These are phyloP conservation scores for Drosophila oshimai DNA, from an alignment of 1,140 invertebrate species.

Conservation along the genomic window DNA sequence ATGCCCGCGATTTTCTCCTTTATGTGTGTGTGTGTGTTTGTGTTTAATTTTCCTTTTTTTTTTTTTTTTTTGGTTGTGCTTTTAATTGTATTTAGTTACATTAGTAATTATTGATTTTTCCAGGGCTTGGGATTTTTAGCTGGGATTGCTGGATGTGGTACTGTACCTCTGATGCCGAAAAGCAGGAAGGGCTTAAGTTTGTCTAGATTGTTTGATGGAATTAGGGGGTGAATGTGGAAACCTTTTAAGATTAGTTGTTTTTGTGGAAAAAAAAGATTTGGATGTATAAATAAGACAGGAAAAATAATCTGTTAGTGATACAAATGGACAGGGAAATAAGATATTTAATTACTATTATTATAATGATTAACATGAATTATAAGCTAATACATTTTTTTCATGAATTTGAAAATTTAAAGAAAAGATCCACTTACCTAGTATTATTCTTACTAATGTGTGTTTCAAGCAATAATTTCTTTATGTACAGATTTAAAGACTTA, in stretches of 20 bases:
- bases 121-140: slow-evolving; percentile 3
- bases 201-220: not conserved
- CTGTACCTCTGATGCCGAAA: slow-evolving; percentile 7
- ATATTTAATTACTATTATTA: too few species aligned
- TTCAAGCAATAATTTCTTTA: too few species aligned
- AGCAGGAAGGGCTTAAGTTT: slow-evolving; percentile 9
- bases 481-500: too few species aligned
- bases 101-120: slow-evolving; percentile 76
- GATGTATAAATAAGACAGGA: too few species aligned
- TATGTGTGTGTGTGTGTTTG: slow-evolving; percentile 18
- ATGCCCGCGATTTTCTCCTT: slow-evolving; percentile 41
- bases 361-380: too few species aligned
- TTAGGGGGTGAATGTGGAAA: not conserved
- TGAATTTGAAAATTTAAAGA: too few species aligned
- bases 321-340: too few species aligned
- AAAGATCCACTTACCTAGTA: too few species aligned
- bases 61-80: slow-evolving; percentile 29
- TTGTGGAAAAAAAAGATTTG: too few species aligned
- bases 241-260: not conserved
- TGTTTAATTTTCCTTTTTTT: slow-evolving; percentile 9
- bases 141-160: slow-evolving; percentile 6
- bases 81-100: slow-evolving; percentile 80
- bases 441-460: too few species aligned
- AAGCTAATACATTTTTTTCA: too few species aligned
- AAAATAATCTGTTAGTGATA: too few species aligned